Base-by-base conservation (phyloP, 2,888 invertebrate species). In the Andricus quercusramuli region DNA sequence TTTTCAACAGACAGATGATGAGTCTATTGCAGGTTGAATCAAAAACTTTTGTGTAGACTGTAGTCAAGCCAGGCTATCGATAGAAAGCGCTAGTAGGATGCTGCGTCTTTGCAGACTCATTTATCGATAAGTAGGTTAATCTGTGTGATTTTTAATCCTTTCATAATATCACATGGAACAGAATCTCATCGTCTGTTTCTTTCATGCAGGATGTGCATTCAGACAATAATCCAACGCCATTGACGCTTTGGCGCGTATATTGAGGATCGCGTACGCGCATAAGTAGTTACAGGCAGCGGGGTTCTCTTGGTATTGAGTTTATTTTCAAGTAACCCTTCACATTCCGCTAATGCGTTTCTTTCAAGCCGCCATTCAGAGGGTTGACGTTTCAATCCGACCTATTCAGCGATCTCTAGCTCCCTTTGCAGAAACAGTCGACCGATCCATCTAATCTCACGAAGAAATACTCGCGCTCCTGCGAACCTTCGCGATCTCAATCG, bases 291-390 rank as follows among this genome's bases (percentile, higher is more conserved):
- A 56, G 29, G 70, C 51, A 82, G 78, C 77, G 51, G 64, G 80
- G 76, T 80, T 81, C 81, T 74, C 47, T 51, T 56, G 17, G 56
- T n/a, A 74, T 74, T 85, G 80, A 83, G 85, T 87, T 89, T 86
- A 86, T 89, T 89, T 88, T 87, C 85, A 84, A 88, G 87, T 87
- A 89, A 90, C 88, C 88, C 88, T 89, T 89, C 87, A 86, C 84
- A 86, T 86, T 86, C 85, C 87, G 89, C 89, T 91, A 91, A 91
- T 91, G 91, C 88, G 89, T 88, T 90, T 89, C 90, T 89, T 90
- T 90, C 85, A 88, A 85, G 87, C 79, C 86, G 84, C 87, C 86
- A 90, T 90, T 90, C 88, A 90, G 83, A 85, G 81, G 84, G 82
- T 80, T 87, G 88, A 91, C 89, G 88, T 90, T 91, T 91, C 90